phyloP scores from a whole-genome alignment of 2,113 vertebrate species.

The Phodopus roborovskii region DNA sequence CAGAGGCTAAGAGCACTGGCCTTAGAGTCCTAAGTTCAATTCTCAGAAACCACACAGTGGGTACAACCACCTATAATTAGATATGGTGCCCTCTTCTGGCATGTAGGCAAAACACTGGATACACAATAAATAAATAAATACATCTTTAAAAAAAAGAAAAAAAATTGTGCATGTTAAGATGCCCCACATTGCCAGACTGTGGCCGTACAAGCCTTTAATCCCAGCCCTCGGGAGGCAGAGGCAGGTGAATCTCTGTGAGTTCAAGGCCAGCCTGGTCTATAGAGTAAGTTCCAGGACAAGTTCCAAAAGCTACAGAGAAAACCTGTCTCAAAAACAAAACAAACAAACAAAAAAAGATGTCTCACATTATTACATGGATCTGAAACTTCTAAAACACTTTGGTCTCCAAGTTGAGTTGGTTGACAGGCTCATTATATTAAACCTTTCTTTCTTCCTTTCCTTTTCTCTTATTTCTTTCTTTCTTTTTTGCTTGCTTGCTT shows the following conservation, averaged over 20 bases:
- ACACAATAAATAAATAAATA: too few relatives aligned
- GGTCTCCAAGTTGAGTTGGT: not conserved
- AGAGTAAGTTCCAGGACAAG: too few relatives aligned
- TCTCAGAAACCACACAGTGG: not conserved
- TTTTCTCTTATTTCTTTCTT: too few relatives aligned
- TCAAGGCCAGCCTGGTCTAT: too few relatives aligned
- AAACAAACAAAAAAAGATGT: too few relatives aligned
- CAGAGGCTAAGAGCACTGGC: not conserved
- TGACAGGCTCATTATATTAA: not conserved
- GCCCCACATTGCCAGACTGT: not conserved
- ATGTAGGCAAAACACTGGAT: not conserved
- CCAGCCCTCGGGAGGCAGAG: too few relatives aligned
- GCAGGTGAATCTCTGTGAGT: too few relatives aligned
- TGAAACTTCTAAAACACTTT: not conserved
- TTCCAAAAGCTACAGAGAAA: too few relatives aligned
- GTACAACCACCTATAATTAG: not conserved
- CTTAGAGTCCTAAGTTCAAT: not conserved
- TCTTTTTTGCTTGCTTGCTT: too few relatives aligned
- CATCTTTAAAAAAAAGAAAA: not conserved
- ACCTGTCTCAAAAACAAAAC: too few relatives aligned
- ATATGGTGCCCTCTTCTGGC: too few relatives aligned
- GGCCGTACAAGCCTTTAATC: too few relatives aligned
- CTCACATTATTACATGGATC: not conserved
- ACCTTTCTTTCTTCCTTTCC: not conserved
- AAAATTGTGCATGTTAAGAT: not conserved